These are phyloP conservation scores for Nemotelus pantherinus DNA, from an alignment of 2,888 invertebrate species.

Conservation along the genomic window DNA sequence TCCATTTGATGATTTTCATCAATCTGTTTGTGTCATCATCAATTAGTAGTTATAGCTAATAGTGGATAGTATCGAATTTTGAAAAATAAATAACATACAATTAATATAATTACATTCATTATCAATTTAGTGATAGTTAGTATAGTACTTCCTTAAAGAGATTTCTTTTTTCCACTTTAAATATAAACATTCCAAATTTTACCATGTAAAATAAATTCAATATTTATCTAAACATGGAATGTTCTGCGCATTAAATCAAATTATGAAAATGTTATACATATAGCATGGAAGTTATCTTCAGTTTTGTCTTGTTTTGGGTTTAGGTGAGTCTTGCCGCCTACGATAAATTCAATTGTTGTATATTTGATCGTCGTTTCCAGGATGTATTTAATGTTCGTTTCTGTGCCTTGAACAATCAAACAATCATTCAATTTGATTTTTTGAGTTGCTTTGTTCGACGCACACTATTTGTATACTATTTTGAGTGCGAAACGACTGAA, in stretches of 20 bases:
- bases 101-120: constrained; percentile 33
- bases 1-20: too few species aligned
- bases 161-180: constrained; percentile 2
- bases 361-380: not conserved
- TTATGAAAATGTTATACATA: constrained; percentile 16
- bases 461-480: not conserved
- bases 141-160: not conserved
- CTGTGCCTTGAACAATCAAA: not conserved
- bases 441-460: not conserved
- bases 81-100: constrained; percentile 20
- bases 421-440: not conserved
- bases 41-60: constrained; percentile 25
- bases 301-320: not conserved
- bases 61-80: constrained; percentile 15
- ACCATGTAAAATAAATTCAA: constrained; percentile 12
- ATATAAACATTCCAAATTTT: constrained; percentile 31
- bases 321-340: not conserved
- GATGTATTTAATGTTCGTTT: not conserved
- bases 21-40: too few species aligned
- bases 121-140: constrained; percentile 31
- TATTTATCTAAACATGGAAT: constrained; percentile 32
- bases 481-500: constrained; percentile 54
- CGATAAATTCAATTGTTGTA: not conserved
- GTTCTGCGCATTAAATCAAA: constrained; percentile 9
- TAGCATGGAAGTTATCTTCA: constrained; percentile 29